phyloP scores from a whole-genome alignment of 2,888 invertebrate genomes.

The Pterostichus niger region DNA sequence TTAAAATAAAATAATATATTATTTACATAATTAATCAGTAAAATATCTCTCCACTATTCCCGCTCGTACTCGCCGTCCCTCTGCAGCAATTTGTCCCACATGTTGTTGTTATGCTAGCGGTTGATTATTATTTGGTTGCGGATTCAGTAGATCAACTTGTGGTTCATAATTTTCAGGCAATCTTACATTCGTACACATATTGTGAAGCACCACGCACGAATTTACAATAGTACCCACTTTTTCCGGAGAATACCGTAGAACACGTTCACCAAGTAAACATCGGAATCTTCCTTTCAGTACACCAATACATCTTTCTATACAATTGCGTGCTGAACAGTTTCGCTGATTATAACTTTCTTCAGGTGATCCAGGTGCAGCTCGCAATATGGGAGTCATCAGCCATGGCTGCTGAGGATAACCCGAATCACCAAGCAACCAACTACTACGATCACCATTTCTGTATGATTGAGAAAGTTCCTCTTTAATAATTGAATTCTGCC shows the following conservation, averaged over 20 bases:
- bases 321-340: conserved; percentile 70
- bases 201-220: conserved; percentile 70
- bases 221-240: conserved; percentile 70
- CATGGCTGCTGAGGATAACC: conserved; percentile 70
- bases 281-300: too few species aligned
- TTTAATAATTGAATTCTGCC: conserved; percentile 14
- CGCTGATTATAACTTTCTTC: conserved; percentile 69
- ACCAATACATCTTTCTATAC: conserved; percentile 70
- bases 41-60: too few species aligned
- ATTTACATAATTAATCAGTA: too few species aligned
- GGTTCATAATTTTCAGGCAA: too few species aligned
- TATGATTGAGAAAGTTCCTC: conserved; percentile 7
- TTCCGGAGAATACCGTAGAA: conserved; percentile 70
- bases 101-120: too few species aligned
- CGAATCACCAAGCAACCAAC: conserved; percentile 69
- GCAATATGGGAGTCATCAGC: conserved; percentile 70
- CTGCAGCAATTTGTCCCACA: too few species aligned
- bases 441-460: not conserved
- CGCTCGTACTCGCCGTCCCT: too few species aligned
- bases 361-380: conserved; percentile 67
- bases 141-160: too few species aligned
- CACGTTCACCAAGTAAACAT: conserved; percentile 69
- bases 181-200: too few species aligned
- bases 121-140: too few species aligned
- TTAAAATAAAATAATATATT: too few species aligned